A percentile compares a stretch with the other conserved stretches of the same genome.
These are phyloP conservation scores for Argyrosomus regius DNA, from an alignment of 2,797 vertebrate species.

Conservation along the genomic window DNA sequence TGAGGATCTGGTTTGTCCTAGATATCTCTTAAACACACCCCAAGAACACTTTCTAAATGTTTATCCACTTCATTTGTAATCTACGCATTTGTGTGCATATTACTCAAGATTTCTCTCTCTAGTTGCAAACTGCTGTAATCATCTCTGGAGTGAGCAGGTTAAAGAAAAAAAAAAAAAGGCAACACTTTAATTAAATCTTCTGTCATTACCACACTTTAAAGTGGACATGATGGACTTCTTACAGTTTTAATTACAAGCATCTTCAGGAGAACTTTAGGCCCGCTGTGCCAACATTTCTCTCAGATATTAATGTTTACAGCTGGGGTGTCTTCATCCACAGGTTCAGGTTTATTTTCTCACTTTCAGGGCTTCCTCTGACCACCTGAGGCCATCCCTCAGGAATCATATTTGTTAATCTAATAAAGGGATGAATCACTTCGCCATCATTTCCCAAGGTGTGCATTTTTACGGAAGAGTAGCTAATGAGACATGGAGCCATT, in stretches of 20 bases:
- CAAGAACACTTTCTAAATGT: slow-evolving; percentile 13
- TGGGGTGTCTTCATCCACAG: slow-evolving; percentile 24
- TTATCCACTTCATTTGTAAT: slow-evolving; percentile 22
- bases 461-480: slow-evolving; percentile 23
- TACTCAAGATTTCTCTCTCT: slow-evolving; percentile 11
- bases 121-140: slow-evolving; percentile 23
- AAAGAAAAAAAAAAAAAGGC: slow-evolving; percentile 32
- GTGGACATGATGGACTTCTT: slow-evolving; percentile 32
- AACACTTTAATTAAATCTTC: slow-evolving; percentile 37
- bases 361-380: slow-evolving; percentile 22
- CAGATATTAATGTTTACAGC: slow-evolving; percentile 64
- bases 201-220: slow-evolving; percentile 32
- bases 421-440: slow-evolving; percentile 23
- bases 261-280: slow-evolving; percentile 28
- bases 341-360: slow-evolving; percentile 35
- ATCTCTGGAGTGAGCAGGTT: slow-evolving; percentile 25
- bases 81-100: slow-evolving; percentile 12
- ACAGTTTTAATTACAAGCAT: slow-evolving; percentile 60
- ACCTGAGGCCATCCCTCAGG: slow-evolving; percentile 20
- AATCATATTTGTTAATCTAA: slow-evolving; percentile 59
- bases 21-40: slow-evolving; percentile 1
- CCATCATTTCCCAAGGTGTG: slow-evolving; percentile 25
- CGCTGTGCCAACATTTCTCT: slow-evolving; percentile 45
- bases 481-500: slow-evolving; percentile 24
- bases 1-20: neutral